A percentile compares a stretch with the other conserved stretches of the same genome.
Conservation (phyloP, 2,888 invertebrate genomes). For the Zele albiditarsus region DNA sequence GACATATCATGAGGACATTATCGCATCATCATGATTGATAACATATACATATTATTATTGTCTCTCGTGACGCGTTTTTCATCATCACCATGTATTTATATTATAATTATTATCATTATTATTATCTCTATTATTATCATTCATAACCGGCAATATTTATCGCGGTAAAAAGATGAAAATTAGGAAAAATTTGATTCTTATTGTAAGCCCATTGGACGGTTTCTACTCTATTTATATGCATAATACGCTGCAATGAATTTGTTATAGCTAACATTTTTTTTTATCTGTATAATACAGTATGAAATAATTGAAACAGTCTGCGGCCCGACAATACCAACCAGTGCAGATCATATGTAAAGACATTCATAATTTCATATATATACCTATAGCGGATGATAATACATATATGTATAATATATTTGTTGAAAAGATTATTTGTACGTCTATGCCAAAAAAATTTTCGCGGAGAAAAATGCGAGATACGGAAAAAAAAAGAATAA, state of each 20-base stretch:
- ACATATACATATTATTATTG: neutral
- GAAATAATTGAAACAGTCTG: neutral
- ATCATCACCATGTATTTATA: neutral
- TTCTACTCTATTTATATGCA: constrained; percentile 54
- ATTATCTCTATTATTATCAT: neutral
- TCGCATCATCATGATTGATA: neutral
- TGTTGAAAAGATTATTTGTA: too few species aligned
- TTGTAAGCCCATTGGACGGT: constrained; percentile 63
- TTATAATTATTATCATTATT: neutral
- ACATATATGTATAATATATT: neutral
- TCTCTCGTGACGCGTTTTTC: neutral
- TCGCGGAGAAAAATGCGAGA: too few species aligned
- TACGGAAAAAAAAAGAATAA: too few species aligned
- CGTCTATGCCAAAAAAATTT: too few species aligned
- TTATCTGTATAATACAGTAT: neutral
- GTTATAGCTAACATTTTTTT: neutral
- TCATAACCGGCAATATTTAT: neutral
- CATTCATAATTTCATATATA: neutral
- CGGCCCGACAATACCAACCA: neutral
- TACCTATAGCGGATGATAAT: neutral
- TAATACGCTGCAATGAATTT: neutral
- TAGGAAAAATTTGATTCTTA: constrained; percentile 4
- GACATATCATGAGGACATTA: neutral
- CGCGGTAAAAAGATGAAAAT: neutral
- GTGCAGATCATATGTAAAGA: neutral